Percentiles rank a stretch among this genome's conserved stretches.
These are phyloP conservation scores for Oopsacas minuta DNA, from an alignment of 37 sponge, comb jelly and placozoan species.

Conservation along the genomic window DNA sequence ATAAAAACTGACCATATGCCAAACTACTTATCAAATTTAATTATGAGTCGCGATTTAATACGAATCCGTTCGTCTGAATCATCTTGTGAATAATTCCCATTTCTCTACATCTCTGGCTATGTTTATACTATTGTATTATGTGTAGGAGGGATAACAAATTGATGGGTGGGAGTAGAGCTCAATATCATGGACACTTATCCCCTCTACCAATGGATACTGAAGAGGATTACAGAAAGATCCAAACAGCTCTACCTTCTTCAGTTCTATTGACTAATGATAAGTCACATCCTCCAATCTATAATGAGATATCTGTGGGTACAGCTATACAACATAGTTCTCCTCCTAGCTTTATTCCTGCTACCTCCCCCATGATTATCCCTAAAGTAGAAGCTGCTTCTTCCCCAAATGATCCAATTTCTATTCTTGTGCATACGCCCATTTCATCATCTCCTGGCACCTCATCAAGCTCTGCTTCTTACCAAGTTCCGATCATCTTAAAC, in stretches of 20 bases:
- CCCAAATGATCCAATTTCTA: background rate
- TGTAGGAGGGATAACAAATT: background rate
- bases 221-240: background rate
- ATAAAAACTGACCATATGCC: background rate
- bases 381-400: background rate
- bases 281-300: background rate
- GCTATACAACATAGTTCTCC: background rate
- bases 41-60: background rate
- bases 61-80: background rate
- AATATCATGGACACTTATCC: background rate
- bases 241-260: background rate
- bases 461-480: background rate
- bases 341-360: background rate
- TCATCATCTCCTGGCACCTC: background rate
- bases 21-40: background rate
- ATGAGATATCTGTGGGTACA: background rate
- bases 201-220: background rate
- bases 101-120: too few relatives aligned
- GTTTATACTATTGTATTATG: background rate
- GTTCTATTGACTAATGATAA: background rate
- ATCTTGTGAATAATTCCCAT: too few relatives aligned
- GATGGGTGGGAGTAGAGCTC: background rate
- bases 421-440: background rate
- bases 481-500: background rate
- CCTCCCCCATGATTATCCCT: background rate